Evolutionary conservation across 2,113 vertebrate species (phyloP).

Genomic region (Bettongia penicillata): DNA sequence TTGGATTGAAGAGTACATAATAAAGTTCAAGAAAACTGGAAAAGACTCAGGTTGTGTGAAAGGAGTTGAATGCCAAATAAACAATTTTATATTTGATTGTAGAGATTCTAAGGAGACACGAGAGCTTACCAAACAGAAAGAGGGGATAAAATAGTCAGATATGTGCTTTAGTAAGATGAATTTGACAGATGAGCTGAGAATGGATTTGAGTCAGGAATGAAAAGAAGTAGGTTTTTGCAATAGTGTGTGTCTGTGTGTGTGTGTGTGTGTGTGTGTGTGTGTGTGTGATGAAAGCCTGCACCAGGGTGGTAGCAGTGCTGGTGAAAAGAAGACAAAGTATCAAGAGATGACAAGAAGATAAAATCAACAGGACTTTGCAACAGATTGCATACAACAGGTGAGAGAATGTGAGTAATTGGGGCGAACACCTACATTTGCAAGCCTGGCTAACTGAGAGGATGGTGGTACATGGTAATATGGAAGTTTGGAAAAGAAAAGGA

Average conservation of each 20-base stretch:
- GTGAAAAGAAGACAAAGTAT: background rate
- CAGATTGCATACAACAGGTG: background rate
- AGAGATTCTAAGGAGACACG: background rate
- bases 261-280: background rate
- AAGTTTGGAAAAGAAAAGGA: background rate
- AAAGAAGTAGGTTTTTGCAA: background rate
- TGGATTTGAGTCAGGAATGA: background rate
- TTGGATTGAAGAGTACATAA: background rate
- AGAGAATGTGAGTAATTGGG: background rate
- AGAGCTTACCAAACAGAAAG: background rate
- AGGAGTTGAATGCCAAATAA: background rate
- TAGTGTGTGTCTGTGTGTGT: background rate
- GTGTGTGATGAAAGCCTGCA: background rate
- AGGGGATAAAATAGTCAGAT: background rate
- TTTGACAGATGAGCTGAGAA: background rate
- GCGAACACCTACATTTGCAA: background rate
- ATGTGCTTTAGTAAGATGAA: background rate
- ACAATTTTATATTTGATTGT: background rate
- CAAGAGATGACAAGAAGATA: background rate
- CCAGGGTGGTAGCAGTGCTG: background rate
- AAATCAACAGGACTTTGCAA: background rate
- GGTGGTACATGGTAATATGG: background rate
- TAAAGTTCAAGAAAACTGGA: background rate
- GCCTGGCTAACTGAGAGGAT: background rate
- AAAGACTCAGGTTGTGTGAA: background rate